phyloP scores from a whole-genome alignment of 2,113 vertebrate species.

The Athene noctua region DNA sequence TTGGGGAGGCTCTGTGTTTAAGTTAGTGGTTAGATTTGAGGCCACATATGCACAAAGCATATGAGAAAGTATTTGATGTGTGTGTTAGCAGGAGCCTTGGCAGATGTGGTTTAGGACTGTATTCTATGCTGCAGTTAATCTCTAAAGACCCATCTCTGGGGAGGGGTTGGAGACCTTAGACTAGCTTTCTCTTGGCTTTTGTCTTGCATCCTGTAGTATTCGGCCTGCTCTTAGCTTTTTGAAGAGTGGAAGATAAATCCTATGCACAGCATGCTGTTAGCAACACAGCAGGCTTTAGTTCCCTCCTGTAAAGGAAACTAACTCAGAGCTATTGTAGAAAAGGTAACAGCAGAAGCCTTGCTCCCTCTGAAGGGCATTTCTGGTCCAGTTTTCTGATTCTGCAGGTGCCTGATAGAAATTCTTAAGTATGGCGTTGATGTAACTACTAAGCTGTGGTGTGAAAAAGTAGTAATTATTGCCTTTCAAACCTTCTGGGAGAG shows the following conservation, averaged over 20 bases:
- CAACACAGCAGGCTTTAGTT: not conserved
- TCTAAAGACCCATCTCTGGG: not conserved
- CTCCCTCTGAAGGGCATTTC: not conserved
- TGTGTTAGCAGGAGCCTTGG: not conserved
- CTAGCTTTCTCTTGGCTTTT: not conserved
- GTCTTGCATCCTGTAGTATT: not conserved
- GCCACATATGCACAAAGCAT: fast-evolving
- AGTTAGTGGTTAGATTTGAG: not conserved
- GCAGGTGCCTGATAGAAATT: not conserved
- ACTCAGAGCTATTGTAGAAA: not conserved
- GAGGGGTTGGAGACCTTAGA: not conserved
- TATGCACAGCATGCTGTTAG: not conserved
- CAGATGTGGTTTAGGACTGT: not conserved
- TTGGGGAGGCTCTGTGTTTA: not conserved
- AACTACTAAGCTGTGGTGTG: not conserved
- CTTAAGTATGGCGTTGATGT: not conserved
- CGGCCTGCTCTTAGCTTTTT: not conserved
- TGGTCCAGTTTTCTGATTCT: not conserved
- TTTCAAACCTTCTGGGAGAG: not conserved
- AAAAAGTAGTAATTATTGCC: not conserved
- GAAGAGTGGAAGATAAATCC: not conserved
- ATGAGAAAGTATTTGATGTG: not conserved
- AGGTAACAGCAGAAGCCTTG: not conserved
- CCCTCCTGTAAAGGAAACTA: not conserved
- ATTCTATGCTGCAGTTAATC: not conserved